Conservation (phyloP, 1,140 invertebrate genomes). For the Drosophila persimilis region DNA sequence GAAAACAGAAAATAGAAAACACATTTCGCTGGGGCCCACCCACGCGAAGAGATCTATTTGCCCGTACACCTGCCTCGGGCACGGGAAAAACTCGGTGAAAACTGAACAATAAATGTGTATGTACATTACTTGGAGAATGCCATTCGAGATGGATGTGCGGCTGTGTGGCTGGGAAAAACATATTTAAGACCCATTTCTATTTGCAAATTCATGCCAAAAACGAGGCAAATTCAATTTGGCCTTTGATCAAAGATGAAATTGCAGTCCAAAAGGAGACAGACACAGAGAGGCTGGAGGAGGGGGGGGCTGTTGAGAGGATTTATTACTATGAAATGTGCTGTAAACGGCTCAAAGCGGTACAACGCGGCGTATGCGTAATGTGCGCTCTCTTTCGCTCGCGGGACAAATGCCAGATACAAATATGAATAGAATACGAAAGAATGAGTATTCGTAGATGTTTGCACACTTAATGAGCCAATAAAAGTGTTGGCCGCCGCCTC, state of each 20-base stretch:
- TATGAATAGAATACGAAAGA: constrained; percentile 8
- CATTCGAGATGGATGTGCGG: constrained; percentile 20
- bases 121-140: constrained; percentile 7
- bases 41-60: constrained; percentile 31
- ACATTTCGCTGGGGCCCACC: constrained; percentile 14
- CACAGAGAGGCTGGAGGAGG: neutral
- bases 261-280: constrained; percentile 12
- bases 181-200: constrained; percentile 12
- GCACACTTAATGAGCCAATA: constrained; percentile 74
- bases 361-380: constrained; percentile 51
- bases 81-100: constrained; percentile 8
- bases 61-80: constrained; percentile 29
- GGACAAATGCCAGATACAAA: constrained; percentile 25
- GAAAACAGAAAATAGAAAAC: constrained; percentile 2
- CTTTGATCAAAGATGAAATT: constrained; percentile 44
- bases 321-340: constrained; percentile 48
- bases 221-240: constrained; percentile 38
- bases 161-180: constrained; percentile 17
- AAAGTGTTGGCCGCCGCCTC: constrained; percentile 21
- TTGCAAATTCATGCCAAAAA: constrained; percentile 24
- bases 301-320: constrained; percentile 9
- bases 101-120: constrained; percentile 20
- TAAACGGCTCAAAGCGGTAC: constrained; percentile 23
- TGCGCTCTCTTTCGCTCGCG: constrained; percentile 22
- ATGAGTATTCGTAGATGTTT: constrained; percentile 32